Evolutionary conservation across 23 tunicate genomes (phyloP).

Genomic region (Ciona savignyi): DNA sequence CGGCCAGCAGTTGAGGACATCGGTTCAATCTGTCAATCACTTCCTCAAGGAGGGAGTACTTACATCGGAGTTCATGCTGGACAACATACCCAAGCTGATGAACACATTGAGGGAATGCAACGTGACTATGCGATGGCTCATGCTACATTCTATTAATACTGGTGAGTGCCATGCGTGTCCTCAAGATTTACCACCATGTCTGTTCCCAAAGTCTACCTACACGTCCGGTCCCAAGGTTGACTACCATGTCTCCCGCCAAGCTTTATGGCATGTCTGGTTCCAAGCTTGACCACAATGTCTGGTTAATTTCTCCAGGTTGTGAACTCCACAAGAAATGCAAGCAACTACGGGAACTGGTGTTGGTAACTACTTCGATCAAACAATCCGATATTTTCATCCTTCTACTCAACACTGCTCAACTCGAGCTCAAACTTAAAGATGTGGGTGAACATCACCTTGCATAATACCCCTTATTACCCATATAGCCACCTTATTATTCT

Average conservation of each 20-base stretch:
- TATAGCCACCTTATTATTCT: no score
- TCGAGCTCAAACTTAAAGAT: constrained; percentile 80
- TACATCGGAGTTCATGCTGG: constrained; percentile 69
- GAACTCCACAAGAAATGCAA: constrained; percentile 69
- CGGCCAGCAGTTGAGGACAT: constrained; percentile 34
- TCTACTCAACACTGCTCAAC: constrained; percentile 72
- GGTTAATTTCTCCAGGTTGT: no score
- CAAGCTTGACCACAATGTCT: no score
- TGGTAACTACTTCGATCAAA: constrained; percentile 7
- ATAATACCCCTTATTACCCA: background rate
- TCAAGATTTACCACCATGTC: no score
- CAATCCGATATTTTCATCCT: constrained; percentile 59
- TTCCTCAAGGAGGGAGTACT: constrained; percentile 82
- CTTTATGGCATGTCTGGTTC: no score
- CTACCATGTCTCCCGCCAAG: no score
- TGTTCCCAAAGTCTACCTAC: no score
- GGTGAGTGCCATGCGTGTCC: no score
- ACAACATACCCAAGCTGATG: constrained; percentile 70
- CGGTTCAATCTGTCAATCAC: constrained; percentile 35
- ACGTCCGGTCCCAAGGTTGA: no score
- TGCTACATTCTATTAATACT: constrained; percentile 75
- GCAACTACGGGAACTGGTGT: constrained; percentile 54
- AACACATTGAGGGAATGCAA: constrained; percentile 78
- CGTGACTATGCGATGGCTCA: constrained; percentile 79
- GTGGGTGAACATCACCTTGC: no score